Evolutionary conservation across 2,113 vertebrate genomes (phyloP).

Genomic region (Camarhynchus parvulus): DNA sequence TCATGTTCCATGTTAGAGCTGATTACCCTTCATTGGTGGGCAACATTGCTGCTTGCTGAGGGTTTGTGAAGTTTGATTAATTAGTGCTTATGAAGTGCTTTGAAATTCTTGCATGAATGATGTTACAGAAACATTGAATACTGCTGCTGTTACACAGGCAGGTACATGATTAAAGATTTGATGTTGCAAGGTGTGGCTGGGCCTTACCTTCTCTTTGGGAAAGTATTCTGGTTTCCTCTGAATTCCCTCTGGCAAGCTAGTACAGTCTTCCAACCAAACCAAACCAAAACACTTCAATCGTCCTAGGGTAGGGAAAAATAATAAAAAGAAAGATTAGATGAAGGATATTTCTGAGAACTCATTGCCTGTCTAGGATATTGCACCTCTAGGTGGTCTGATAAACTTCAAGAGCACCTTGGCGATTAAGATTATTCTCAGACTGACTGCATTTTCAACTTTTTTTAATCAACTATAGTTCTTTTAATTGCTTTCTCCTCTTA

Average conservation of each 20-base stretch:
- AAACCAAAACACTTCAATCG: slow-evolving; percentile 27
- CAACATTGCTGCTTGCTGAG: slow-evolving; percentile 51
- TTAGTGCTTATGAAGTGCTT: slow-evolving; percentile 57
- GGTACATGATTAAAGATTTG: slow-evolving; percentile 62
- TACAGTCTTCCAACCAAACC: slow-evolving; percentile 43
- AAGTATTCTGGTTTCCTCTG: slow-evolving; percentile 19
- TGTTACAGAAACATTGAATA: slow-evolving; percentile 47
- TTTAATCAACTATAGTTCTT: neutral
- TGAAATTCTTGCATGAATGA: slow-evolving; percentile 57
- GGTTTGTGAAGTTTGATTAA: slow-evolving; percentile 63
- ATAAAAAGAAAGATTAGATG: slow-evolving; percentile 51
- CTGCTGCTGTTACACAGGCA: slow-evolving; percentile 37
- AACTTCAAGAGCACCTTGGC: slow-evolving; percentile 38
- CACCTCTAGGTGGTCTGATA: slow-evolving; percentile 59
- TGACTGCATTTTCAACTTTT: neutral
- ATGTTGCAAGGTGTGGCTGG: slow-evolving; percentile 38
- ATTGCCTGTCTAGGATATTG: slow-evolving; percentile 28
- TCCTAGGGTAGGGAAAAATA: slow-evolving; percentile 12
- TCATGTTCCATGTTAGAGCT: slow-evolving; percentile 33
- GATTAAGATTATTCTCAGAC: slow-evolving; percentile 18
- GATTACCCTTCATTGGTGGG: slow-evolving; percentile 28
- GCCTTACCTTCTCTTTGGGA: slow-evolving; percentile 39
- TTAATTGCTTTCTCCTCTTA: slow-evolving; percentile 41
- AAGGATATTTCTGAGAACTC: slow-evolving; percentile 50
- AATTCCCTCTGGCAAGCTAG: slow-evolving; percentile 49